Evolutionary conservation across 1,140 invertebrate genomes (phyloP).

Genomic region (Paraescarpia echinospica): DNA sequence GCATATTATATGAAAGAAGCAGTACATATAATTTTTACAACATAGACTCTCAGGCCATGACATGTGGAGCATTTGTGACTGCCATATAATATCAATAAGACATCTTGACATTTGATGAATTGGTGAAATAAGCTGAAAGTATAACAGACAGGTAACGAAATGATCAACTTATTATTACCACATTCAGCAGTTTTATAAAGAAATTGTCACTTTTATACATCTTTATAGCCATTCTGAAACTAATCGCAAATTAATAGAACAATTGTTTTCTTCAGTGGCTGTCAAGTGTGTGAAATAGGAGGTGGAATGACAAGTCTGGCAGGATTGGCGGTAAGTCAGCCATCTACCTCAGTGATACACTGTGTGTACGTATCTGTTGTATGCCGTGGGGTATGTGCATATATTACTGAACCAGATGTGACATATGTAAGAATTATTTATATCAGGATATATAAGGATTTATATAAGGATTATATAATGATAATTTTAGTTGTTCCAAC

Average conservation of each 20-base stretch:
- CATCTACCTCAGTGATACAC: no score
- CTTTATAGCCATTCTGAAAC: neutral
- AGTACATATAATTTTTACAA: no score
- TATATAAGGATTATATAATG: no score
- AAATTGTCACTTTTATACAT: neutral
- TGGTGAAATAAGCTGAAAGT: neutral
- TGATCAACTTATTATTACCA: no score
- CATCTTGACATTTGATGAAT: neutral
- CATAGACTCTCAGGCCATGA: no score
- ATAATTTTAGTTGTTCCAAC: no score
- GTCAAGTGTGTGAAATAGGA: constrained; percentile 74
- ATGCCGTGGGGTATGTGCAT: no score
- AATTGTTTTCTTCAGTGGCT: constrained; percentile 55
- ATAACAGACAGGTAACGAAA: neutral
- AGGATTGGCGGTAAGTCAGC: constrained; percentile 67
- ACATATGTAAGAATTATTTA: no score
- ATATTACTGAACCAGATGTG: no score
- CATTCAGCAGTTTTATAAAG: neutral
- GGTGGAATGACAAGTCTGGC: constrained; percentile 82
- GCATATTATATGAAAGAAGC: no score
- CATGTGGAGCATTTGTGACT: neutral
- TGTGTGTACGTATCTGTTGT: no score
- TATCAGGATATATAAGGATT: no score
- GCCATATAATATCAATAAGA: neutral
- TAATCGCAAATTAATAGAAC: neutral